A percentile compares a stretch with the other conserved stretches of the same genome.
These are phyloP conservation scores for Dinomys branickii DNA, from an alignment of 2,113 vertebrate genomes.

Conservation along the genomic window DNA sequence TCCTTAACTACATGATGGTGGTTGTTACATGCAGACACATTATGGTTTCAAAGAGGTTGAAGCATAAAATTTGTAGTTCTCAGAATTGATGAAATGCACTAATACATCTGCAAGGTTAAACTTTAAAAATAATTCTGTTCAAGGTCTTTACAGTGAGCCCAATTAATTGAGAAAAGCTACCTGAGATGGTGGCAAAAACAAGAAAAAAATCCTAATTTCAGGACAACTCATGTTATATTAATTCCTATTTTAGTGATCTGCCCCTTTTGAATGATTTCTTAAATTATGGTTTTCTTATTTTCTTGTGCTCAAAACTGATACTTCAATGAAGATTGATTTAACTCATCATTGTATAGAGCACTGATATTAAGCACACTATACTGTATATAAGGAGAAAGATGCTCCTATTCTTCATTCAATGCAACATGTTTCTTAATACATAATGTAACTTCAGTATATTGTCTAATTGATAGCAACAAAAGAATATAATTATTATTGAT, in stretches of 20 bases:
- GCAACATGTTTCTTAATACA: conserved; percentile 35
- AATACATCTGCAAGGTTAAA: conserved; percentile 38
- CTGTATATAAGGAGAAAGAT: neutral
- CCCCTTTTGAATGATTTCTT: conserved; percentile 22
- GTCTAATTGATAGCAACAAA: conserved; percentile 49
- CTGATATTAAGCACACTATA: conserved; percentile 2
- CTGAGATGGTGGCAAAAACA: conserved; percentile 14
- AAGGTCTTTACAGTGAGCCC: neutral
- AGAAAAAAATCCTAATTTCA: conserved; percentile 36
- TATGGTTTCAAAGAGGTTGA: conserved; percentile 28
- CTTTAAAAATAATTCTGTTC: neutral
- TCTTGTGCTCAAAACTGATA: conserved; percentile 27
- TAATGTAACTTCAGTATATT: neutral
- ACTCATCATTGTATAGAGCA: neutral
- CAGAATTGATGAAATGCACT: neutral
- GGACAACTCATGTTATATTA: neutral
- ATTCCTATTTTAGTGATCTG: neutral
- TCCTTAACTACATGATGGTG: neutral
- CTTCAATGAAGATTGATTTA: conserved; percentile 38
- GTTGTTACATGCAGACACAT: neutral
- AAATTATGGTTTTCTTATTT: conserved; percentile 43
- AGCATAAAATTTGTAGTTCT: conserved; percentile 11
- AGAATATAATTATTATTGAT: conserved; percentile 34
- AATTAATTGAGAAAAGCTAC: conserved; percentile 13
- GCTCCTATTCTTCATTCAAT: conserved; percentile 34